Base-by-base conservation (phyloP, 2,888 invertebrate species). In the Nycteola revayana region DNA sequence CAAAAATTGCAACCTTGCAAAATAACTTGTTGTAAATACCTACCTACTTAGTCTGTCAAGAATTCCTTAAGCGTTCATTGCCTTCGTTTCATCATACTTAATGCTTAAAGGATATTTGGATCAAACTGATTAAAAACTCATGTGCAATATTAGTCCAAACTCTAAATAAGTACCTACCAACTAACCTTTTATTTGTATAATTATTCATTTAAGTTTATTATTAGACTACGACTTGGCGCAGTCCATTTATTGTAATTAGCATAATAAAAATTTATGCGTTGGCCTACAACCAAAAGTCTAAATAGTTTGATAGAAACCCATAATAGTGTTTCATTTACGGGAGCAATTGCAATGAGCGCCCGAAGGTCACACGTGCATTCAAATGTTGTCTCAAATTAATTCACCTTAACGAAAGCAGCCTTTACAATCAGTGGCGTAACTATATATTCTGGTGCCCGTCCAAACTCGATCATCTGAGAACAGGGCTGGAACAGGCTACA, bases 261-360 rank as follows among this genome's bases (percentile, higher is more conserved):
- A 60, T 65, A 55, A 60, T 64, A 65, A 64, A 39, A 63, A 68
- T 68, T 67, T 65, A 60, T 66, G 46, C 46, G 42, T 77, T 77
- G 76, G 76, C 73, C 51, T 41, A 38, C 41, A 49, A 67, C 73
- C 77, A 77, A 74, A 38, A 39, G 41, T 33, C 43, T 54, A 38
- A 43, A 41, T 50, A 43, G 42, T 49, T 49, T 32, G 49, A 49
- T 41, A 41, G 36, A 42, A 38, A 49, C 27, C 29, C 40, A 48
- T 38, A 44, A 48, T 36, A 14, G 14, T 22, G 41, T 48, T 53
- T 55, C 47, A 53, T 51, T 38, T 49, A 51, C 34, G 36, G 30
- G 23, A 37, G 33, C 37, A 28, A 49, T 49, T 51, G 48, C 14
- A 28, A 17, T 27, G 21, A 32, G 27, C 17, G 28, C 17, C 32